Base-by-base conservation (phyloP, 2,888 invertebrate genomes). In the Brachylomia viminalis region DNA sequence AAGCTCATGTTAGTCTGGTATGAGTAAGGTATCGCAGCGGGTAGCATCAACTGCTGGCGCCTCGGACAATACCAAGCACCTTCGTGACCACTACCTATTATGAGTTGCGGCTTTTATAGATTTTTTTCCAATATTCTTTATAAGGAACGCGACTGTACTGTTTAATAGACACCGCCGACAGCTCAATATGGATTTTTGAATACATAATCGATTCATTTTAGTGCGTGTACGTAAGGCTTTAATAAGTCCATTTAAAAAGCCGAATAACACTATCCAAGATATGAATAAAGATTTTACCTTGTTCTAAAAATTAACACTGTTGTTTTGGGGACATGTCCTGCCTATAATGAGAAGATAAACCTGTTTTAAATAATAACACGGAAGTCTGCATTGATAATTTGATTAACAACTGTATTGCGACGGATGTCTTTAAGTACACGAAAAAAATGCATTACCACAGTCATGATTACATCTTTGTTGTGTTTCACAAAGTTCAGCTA, bases 401-500 rank as follows among this genome's bases (percentile, higher is more conserved):
- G 91, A 96, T 96, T 96, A 96, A 90, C 95, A 90, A 92, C 86
- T 91, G 90, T 92, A 90, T 87, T 85, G 86, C 88, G 87, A 89
- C 90, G 88, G 84, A 91, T 90, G 91, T 94, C 93, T 94, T 95
- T 94, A 95, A 93, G 92, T 91, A 95, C 92, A 94, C 92, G 91
- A 93, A 95, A 95, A 89, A 94, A 94, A 94, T 93, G 94, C 95
- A 95, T 95, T 95, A 95, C 94, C 95, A 93, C 90, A 89, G 92
- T 88, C 94, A 95, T 95, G 93, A 95, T 95, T 95, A 95, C 92
- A 91, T 93, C 93, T 94, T 89, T 91, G 94, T 95, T 92, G 93
- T 93, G 94, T 95, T 96, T 96, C 96, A 95, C 96, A 90, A 95
- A 95, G 92, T 93, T 94, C 93, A 95, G 96, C 95, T 96, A 95